Conservation (phyloP, 1,140 invertebrate species). For the Paramacrobiotus metropolitanus region DNA sequence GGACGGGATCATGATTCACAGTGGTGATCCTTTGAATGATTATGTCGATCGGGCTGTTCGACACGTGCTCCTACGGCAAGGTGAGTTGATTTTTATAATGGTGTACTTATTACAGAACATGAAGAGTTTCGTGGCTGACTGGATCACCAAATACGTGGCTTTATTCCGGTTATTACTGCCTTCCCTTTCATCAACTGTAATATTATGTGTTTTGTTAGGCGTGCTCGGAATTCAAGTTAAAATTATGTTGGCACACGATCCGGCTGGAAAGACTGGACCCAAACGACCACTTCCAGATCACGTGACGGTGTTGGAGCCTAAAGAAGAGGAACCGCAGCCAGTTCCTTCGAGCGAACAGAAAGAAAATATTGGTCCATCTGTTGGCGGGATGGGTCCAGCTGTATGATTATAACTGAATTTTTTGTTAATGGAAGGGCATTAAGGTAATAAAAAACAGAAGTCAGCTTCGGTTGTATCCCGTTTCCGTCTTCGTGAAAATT, state of each 20-base stretch:
- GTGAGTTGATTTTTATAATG: slow-evolving; percentile 22
- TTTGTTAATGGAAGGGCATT: too few relatives aligned
- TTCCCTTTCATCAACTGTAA: too few relatives aligned
- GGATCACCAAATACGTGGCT: too few relatives aligned
- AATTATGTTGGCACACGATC: slow-evolving; percentile 97
- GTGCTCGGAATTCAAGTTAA: slow-evolving; percentile 83
- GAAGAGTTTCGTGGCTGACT: too few relatives aligned
- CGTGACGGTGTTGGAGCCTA: slow-evolving; percentile 79
- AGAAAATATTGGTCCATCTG: slow-evolving; percentile 14
- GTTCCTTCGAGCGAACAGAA: slow-evolving; percentile 24
- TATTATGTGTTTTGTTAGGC: slow-evolving; percentile 28
- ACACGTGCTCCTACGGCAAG: slow-evolving; percentile 88
- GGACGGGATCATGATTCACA: slow-evolving; percentile 99
- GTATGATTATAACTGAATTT: too few relatives aligned
- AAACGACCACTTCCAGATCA: slow-evolving; percentile 90
- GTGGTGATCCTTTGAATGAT: slow-evolving; percentile 90
- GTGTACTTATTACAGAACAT: too few relatives aligned
- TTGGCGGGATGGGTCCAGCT: slow-evolving; percentile 5
- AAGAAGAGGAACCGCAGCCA: slow-evolving; percentile 33
- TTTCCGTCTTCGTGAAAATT: too few relatives aligned
- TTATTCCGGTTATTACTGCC: too few relatives aligned
- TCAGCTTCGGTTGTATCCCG: too few relatives aligned
- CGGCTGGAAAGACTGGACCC: slow-evolving; percentile 84
- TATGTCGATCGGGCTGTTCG: slow-evolving; percentile 94
- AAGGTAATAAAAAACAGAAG: too few relatives aligned